These are phyloP conservation scores for Montipora capitata DNA, from an alignment of 92 coral and sea anemone species.

Conservation along the genomic window DNA sequence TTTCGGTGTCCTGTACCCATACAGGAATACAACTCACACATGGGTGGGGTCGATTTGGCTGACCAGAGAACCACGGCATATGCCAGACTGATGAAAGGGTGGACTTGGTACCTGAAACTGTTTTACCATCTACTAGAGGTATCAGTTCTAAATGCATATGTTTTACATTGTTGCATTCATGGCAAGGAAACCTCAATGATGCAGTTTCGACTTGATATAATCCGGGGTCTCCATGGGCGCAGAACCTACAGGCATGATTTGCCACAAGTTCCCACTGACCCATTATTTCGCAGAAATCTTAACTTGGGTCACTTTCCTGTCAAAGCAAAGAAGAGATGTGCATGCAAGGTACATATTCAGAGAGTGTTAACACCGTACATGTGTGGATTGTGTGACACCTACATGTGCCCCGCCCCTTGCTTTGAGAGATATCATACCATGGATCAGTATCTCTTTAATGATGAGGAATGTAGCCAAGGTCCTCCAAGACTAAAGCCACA, in stretches of 20 bases:
- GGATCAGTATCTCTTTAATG: conserved; percentile 27
- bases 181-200: conserved; percentile 23
- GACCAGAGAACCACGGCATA: too few species aligned
- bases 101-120: conserved; percentile 5
- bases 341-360: conserved; percentile 34
- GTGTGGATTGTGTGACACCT: conserved; percentile 39
- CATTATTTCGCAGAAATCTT: not conserved
- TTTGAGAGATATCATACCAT: conserved; percentile 40
- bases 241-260: conserved; percentile 34
- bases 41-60: too few species aligned
- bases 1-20: too few species aligned
- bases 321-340: conserved; percentile 39
- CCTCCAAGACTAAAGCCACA: conserved; percentile 43
- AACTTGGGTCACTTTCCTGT: conserved; percentile 49
- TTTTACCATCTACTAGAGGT: conserved; percentile 32
- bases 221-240: conserved; percentile 17
- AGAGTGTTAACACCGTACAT: conserved; percentile 20
- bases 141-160: conserved; percentile 40
- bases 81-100: too few species aligned
- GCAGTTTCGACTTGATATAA: conserved; percentile 24
- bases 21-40: too few species aligned
- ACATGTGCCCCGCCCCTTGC: too few species aligned
- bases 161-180: conserved; percentile 23
- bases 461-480: conserved; percentile 26
- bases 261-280: conserved; percentile 26